phyloP scores from a whole-genome alignment of 2,797 vertebrate genomes.

The Phoxinus dragarum region DNA sequence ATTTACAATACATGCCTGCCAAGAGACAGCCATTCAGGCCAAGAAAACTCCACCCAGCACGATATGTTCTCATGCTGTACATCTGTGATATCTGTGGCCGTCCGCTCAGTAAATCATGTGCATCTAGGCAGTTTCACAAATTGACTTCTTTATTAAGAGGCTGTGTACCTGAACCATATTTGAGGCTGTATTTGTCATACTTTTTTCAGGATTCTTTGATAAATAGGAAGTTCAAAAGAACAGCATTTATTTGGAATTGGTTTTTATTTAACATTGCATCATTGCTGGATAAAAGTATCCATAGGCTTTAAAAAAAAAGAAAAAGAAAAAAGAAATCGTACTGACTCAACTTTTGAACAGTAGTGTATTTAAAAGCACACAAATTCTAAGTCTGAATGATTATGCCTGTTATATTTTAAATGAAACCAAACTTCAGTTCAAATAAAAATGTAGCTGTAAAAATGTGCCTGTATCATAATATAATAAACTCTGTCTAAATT shows the following conservation, averaged over 20 bases:
- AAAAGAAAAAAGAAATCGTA: not conserved
- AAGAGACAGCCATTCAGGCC: conserved; percentile 18
- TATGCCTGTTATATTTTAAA: not conserved
- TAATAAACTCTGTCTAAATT: not conserved
- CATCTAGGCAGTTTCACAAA: not conserved
- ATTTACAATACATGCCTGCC: conserved; percentile 3
- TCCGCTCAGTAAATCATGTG: conserved; percentile 7
- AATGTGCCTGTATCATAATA: not conserved
- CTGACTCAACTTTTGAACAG: not conserved
- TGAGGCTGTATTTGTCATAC: not conserved
- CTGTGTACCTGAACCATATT: not conserved
- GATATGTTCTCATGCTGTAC: not conserved
- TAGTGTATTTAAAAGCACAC: not conserved
- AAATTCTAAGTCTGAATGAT: not conserved
- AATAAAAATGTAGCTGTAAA: not conserved
- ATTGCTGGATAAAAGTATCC: not conserved
- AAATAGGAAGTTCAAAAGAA: not conserved
- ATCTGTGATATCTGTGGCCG: not conserved
- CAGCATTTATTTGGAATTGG: not conserved
- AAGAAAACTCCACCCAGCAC: conserved; percentile 34
- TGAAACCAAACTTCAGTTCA: not conserved
- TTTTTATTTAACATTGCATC: not conserved
- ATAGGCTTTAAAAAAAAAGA: too few relatives aligned
- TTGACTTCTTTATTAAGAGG: not conserved
- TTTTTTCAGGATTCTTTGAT: not conserved